Conservation (phyloP, 2,888 invertebrate genomes). For the Drosophila hamatofila region DNA sequence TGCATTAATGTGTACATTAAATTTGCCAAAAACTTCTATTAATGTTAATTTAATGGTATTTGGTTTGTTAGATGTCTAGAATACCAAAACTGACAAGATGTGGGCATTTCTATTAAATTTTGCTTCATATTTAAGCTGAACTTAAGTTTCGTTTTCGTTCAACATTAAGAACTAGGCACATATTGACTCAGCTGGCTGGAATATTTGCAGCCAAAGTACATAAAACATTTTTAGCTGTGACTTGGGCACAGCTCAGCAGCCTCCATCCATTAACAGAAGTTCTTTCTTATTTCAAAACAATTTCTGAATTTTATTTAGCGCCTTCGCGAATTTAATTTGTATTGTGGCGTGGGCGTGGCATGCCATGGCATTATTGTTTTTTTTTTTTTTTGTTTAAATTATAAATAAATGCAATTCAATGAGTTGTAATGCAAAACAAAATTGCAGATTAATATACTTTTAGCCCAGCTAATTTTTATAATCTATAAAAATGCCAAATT, state of each 20-base stretch:
- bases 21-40: conserved; percentile 17
- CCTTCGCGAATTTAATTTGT: conserved; percentile 48
- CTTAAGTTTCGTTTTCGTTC: neutral
- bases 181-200: conserved; percentile 12
- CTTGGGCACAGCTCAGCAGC: neutral
- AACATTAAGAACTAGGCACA: neutral
- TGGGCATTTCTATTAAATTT: neutral
- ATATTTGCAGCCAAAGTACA: conserved; percentile 2
- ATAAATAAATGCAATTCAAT: conserved; percentile 48
- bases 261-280: neutral
- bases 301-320: neutral
- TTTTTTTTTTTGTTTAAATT: conserved; percentile 45
- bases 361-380: conserved; percentile 28
- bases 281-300: neutral
- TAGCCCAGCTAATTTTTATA: neutral
- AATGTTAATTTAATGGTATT: conserved; percentile 5
- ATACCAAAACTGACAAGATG: neutral
- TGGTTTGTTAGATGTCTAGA: neutral
- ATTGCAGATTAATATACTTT: neutral
- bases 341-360: conserved; percentile 14
- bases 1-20: conserved; percentile 37
- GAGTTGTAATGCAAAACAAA: conserved; percentile 22
- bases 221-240: conserved; percentile 1
- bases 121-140: neutral
- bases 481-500: no score